Evolutionary conservation across 2,113 vertebrate species (phyloP).

Genomic region (Pionites leucogaster): DNA sequence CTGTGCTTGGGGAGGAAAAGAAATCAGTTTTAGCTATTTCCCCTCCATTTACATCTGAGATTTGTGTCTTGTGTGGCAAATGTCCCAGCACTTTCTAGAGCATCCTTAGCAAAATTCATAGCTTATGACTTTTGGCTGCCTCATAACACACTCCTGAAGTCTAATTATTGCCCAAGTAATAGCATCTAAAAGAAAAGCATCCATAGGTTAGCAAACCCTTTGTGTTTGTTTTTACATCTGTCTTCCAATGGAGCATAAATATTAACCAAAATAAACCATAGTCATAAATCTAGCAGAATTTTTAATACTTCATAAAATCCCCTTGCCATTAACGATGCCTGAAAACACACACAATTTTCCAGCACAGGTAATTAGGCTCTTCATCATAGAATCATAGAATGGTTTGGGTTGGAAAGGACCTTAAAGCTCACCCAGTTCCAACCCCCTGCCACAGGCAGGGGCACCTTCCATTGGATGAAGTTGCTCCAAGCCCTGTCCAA

Average conservation of each 20-base stretch:
- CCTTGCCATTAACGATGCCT: not conserved
- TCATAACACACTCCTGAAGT: not conserved
- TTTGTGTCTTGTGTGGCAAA: not conserved
- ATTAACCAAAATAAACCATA: not conserved
- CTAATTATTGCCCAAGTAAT: not conserved
- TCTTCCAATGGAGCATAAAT: not conserved
- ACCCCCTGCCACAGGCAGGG: not conserved
- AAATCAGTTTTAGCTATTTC: accelerated
- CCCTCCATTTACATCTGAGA: not conserved
- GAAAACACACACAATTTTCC: not conserved
- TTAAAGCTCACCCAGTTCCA: not conserved
- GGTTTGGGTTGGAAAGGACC: not conserved
- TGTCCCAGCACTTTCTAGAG: not conserved
- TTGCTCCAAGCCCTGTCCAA: not conserved
- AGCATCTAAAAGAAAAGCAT: not conserved
- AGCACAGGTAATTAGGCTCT: not conserved
- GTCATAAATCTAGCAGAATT: not conserved
- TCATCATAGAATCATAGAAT: not conserved
- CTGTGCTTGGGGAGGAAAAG: accelerated
- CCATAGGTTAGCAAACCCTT: not conserved
- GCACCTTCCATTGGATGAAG: not conserved
- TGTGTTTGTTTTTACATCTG: not conserved
- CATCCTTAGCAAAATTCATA: not conserved
- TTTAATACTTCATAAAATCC: not conserved
- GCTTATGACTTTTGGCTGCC: not conserved